Base-by-base conservation (phyloP, 92 coral and sea anemone species). In the Porites cylindrica region DNA sequence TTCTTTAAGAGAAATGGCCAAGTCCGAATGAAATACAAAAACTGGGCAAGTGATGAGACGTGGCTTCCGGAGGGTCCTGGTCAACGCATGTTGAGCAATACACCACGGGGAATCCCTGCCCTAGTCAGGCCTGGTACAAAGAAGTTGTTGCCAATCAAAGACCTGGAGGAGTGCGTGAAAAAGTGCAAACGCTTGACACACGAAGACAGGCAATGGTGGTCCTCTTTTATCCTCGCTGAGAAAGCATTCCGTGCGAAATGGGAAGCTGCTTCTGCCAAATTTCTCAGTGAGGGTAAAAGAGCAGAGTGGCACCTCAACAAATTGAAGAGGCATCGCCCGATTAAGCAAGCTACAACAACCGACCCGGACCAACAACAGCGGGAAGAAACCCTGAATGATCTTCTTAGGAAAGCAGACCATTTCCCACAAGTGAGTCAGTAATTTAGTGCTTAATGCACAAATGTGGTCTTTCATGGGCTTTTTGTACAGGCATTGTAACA, bases 201-300 rank as follows among this genome's bases (percentile, higher is more conserved):
- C 23, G 72, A n/a, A 19, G 72, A 67, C 29, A 67, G 72, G 9
- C 23, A 67, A 10, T 67, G 72, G 72, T 67, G 72, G 72, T 19
- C 4, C 29, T 16, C 26, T 19, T 67, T 24, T 24, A 67, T 1
- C 10, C 29, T 11, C 0, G 23, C 19, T 1, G 72, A 67, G 23
- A 67, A 67, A 29, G 1, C 7, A 9, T 67, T 19, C 26, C 51
- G 72, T 29, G 10, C 19, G 10, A 29, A 67, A 67, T 67, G 72
- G 72, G 96, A 93, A 62, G 91, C 93, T 51, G 58, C 58, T 7
- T 53, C 58, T 53, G 58, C 8, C 12, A 11, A 53, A 53, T 7
- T 53, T 7, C 58, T 53, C 12, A 53, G 58, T 7, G 12, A 53
- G 8, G 8, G 2, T 53, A 53, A 53, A 53, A 53, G 12, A 53